phyloP scores from a whole-genome alignment of 2,113 vertebrate species.

The Syngnathus floridae region DNA sequence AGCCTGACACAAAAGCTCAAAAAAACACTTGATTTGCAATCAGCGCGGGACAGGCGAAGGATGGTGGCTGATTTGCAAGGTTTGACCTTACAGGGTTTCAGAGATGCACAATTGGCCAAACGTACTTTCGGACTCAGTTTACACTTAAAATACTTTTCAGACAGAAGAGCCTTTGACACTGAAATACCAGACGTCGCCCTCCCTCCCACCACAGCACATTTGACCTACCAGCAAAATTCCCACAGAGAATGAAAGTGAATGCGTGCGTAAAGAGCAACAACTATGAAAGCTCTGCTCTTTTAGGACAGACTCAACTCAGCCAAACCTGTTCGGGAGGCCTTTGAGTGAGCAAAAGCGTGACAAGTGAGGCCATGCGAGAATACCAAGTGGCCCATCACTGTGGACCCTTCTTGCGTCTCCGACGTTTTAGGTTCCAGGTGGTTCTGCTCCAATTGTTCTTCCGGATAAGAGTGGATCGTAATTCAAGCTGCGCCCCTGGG shows the following conservation, averaged over 20 bases:
- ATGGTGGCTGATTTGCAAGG: background rate
- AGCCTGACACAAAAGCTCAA: too few species aligned
- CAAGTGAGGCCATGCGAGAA: background rate
- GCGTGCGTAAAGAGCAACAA: background rate
- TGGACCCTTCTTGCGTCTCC: too few species aligned
- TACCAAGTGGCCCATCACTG: too few species aligned
- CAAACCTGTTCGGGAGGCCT: too few species aligned
- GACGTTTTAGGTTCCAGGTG: background rate
- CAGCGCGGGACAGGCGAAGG: too few species aligned
- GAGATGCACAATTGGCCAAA: background rate
- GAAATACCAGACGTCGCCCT: background rate
- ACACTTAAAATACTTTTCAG: background rate
- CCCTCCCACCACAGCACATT: background rate
- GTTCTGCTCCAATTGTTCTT: background rate
- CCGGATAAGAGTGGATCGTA: background rate
- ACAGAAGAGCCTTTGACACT: background rate
- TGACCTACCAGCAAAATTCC: background rate
- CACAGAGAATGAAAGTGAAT: background rate
- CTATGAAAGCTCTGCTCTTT: background rate
- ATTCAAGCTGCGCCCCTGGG: background rate
- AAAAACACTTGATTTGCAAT: too few species aligned
- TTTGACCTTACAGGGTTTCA: background rate
- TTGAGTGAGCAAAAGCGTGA: too few species aligned
- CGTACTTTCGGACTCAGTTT: background rate
- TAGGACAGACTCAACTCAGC: too few species aligned